A percentile compares a stretch with the other conserved stretches of the same genome.
phyloP scores from a whole-genome alignment of 2,113 vertebrate species.

The Calyptommatus sinebrachiatus region DNA sequence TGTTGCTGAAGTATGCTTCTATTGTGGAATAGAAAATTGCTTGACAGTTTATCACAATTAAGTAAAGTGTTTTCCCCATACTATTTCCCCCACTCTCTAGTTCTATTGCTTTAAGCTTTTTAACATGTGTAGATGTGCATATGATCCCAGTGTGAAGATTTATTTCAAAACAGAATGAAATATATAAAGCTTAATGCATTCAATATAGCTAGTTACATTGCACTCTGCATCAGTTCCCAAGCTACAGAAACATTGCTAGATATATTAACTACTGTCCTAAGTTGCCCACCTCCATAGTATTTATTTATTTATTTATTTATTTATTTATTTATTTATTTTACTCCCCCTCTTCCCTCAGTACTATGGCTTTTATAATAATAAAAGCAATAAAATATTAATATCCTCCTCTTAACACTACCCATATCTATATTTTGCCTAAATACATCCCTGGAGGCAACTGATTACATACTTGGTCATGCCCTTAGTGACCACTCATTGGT shows the following conservation, averaged over 20 bases:
- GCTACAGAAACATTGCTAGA: not conserved
- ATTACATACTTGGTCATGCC: too few relatives aligned
- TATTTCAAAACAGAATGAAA: slow-evolving; percentile 12
- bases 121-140: not conserved
- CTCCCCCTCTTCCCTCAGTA: too few relatives aligned
- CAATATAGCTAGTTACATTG: not conserved
- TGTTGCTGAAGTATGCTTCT: not conserved
- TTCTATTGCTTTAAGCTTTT: not conserved
- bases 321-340: too few relatives aligned
- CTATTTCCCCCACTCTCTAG: not conserved
- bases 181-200: not conserved
- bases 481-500: too few relatives aligned
- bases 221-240: not conserved
- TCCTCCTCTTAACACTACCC: too few relatives aligned
- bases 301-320: too few relatives aligned
- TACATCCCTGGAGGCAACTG: too few relatives aligned
- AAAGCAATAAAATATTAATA: too few relatives aligned
- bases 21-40: slow-evolving; percentile 8
- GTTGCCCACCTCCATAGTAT: not conserved
- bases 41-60: slow-evolving; percentile 12
- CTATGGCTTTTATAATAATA: too few relatives aligned
- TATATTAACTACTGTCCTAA: not conserved
- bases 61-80: not conserved
- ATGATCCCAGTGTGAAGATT: not conserved
- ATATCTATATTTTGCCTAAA: too few relatives aligned